phyloP scores from a whole-genome alignment of 2,113 vertebrate genomes.

The Leptobrachium ailaonicum region DNA sequence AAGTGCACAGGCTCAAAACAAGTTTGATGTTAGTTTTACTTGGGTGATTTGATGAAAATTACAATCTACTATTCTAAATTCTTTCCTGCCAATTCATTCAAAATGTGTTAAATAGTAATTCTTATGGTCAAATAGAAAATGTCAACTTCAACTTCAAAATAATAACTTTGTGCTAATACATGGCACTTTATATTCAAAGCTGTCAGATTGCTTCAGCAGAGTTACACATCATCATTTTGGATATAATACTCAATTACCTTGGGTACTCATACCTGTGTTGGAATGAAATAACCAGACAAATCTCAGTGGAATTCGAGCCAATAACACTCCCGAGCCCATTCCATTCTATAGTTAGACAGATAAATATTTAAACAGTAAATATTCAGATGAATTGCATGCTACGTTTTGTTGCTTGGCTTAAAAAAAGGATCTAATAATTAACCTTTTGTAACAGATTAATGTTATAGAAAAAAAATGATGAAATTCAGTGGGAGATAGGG shows the following conservation, averaged over 20 bases:
- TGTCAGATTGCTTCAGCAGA: slow-evolving; percentile 33
- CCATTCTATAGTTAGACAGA: slow-evolving; percentile 26
- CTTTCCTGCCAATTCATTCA: slow-evolving; percentile 21
- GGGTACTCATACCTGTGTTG: slow-evolving; percentile 24
- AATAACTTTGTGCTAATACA: slow-evolving; percentile 34
- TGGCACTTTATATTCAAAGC: slow-evolving; percentile 36
- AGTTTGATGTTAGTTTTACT: not conserved
- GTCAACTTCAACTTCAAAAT: slow-evolving; percentile 26
- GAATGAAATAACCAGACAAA: slow-evolving; percentile 17
- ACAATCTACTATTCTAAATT: slow-evolving; percentile 19
- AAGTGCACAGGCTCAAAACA: not conserved
- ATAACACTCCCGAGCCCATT: slow-evolving; percentile 18
- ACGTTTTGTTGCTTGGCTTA: slow-evolving; percentile 10
- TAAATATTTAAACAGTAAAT: slow-evolving; percentile 23
- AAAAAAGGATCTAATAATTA: slow-evolving; percentile 21
- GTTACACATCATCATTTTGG: slow-evolving; percentile 36
- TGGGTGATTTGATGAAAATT: slow-evolving; percentile 11
- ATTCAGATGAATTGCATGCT: slow-evolving; percentile 14
- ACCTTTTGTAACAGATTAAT: slow-evolving; percentile 21
- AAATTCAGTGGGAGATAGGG: too few species aligned
- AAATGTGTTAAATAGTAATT: slow-evolving; percentile 34
- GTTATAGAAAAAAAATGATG: not conserved
- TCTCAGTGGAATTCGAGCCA: slow-evolving; percentile 24
- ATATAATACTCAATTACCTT: slow-evolving; percentile 37
- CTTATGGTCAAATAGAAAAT: slow-evolving; percentile 28